These are phyloP conservation scores for Thrips palmi DNA, from an alignment of 1,140 invertebrate species.

Conservation along the genomic window DNA sequence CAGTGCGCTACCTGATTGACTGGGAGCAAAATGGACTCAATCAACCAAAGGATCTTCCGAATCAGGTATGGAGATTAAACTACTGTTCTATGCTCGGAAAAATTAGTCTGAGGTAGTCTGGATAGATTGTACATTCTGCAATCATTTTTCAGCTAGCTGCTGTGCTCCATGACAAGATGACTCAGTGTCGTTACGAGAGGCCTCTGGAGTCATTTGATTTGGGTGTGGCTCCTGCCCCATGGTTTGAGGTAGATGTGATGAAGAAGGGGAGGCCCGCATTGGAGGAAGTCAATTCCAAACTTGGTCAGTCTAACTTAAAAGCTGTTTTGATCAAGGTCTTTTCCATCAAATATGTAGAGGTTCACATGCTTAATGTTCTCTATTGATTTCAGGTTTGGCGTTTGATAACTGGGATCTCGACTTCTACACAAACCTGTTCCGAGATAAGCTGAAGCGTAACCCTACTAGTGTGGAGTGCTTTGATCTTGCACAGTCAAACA, in stretches of 20 bases:
- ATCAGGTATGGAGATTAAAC: conserved; percentile 6
- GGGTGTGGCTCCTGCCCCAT: conserved; percentile 50
- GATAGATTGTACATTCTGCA: conserved; percentile 1
- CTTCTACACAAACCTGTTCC: conserved; percentile 69
- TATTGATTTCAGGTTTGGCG: conserved; percentile 41
- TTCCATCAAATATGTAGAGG: neutral
- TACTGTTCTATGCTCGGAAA: neutral
- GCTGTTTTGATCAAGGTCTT: neutral
- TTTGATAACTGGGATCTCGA: conserved; percentile 79
- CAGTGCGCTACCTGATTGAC: conserved; percentile 55
- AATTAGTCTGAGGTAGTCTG: neutral
- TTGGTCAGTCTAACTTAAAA: conserved; percentile 34
- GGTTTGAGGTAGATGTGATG: conserved; percentile 70
- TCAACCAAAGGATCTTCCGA: neutral
- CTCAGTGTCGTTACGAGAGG: conserved; percentile 56
- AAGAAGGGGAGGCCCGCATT: conserved; percentile 56
- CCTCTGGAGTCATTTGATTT: conserved; percentile 45
- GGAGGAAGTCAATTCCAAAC: conserved; percentile 60
- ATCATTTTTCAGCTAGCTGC: conserved; percentile 31
- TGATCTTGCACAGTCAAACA: conserved; percentile 97
- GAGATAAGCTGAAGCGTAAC: conserved; percentile 66
- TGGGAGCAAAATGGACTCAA: conserved; percentile 20
- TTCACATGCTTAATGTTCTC: conserved; percentile 8
- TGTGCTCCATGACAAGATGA: conserved; percentile 64
- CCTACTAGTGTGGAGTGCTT: conserved; percentile 96